Conservation (phyloP, 2,113 vertebrate species). For the Heptranchias perlo region DNA sequence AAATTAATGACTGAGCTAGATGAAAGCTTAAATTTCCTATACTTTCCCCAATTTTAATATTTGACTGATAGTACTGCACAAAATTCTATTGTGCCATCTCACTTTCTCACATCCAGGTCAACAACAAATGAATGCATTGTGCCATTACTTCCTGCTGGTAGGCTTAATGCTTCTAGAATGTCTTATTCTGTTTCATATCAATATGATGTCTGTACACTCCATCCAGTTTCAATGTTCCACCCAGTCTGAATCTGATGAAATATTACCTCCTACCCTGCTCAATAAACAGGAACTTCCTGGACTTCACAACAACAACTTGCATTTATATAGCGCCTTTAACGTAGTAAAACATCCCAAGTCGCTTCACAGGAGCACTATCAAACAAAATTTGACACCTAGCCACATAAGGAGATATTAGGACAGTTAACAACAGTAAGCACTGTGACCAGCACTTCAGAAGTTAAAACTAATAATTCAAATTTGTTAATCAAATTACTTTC, state of each 20-base stretch:
- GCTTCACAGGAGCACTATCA: no score
- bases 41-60: neutral
- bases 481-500: conserved; percentile 29
- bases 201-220: neutral
- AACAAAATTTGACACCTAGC: no score
- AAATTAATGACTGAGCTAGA: neutral
- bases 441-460: neutral
- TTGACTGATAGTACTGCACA: neutral
- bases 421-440: neutral
- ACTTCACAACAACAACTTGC: neutral
- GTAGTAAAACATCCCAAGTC: no score
- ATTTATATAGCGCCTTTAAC: no score
- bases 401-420: no score
- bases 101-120: neutral
- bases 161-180: neutral
- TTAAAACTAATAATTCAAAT: conserved; percentile 10
- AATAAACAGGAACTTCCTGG: neutral
- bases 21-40: neutral
- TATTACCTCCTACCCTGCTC: neutral
- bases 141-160: neutral
- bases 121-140: neutral
- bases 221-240: neutral
- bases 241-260: neutral
- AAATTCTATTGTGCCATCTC: neutral
- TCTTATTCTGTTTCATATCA: neutral